Conservation (phyloP, 2,113 vertebrate genomes). For the Pseudorhombus dupliciocellatus region DNA sequence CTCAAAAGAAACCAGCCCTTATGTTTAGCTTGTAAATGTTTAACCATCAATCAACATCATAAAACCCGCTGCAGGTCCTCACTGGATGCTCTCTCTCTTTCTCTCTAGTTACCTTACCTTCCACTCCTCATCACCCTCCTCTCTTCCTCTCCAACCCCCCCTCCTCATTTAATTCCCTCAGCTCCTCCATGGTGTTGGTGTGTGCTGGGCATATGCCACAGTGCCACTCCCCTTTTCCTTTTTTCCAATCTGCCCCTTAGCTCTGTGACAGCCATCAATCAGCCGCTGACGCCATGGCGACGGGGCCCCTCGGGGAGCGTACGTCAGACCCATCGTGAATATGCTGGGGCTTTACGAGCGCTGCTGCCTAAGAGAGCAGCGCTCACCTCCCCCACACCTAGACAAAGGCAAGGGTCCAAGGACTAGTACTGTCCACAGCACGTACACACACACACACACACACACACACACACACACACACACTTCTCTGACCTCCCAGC, state of each 20-base stretch:
- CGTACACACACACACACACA: constrained; percentile 39
- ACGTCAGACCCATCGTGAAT: constrained; percentile 86
- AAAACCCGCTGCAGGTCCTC: constrained; percentile 64
- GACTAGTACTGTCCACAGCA: constrained; percentile 76
- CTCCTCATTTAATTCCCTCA: constrained; percentile 40
- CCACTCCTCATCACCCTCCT: constrained; percentile 56
- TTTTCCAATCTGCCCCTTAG: constrained; percentile 85
- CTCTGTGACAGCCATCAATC: constrained; percentile 92
- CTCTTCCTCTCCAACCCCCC: constrained; percentile 45
- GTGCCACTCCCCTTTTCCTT: constrained; percentile 86
- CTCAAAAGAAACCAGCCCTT: constrained; percentile 53
- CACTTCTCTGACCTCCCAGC: constrained; percentile 41
- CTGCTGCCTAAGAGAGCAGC: constrained; percentile 76
- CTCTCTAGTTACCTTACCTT: constrained; percentile 47
- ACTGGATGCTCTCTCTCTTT: constrained; percentile 44
- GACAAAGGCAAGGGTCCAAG: constrained; percentile 80
- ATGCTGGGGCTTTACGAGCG: constrained; percentile 77
- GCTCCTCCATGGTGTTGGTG: constrained; percentile 52
- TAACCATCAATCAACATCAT: constrained; percentile 80
- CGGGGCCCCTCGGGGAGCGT: constrained; percentile 84
- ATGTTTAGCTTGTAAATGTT: constrained; percentile 80
- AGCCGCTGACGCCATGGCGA: constrained; percentile 84
- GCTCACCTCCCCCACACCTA: constrained; percentile 76
- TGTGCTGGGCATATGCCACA: constrained; percentile 84
- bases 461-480: constrained; percentile 26